These are phyloP conservation scores for Argyresthia albistria DNA, from an alignment of 2,888 invertebrate species.

Conservation along the genomic window DNA sequence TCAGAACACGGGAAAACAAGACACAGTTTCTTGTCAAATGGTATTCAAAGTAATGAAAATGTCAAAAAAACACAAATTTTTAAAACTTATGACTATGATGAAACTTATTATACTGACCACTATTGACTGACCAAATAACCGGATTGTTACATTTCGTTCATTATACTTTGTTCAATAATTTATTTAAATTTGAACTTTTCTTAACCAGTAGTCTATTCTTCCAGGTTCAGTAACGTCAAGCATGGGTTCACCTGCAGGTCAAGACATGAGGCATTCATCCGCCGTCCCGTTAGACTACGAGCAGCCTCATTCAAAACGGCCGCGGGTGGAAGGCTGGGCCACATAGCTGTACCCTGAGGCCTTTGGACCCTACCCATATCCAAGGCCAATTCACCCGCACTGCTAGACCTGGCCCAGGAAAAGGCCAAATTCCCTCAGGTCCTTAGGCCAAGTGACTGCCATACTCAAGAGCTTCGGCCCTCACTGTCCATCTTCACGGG, in stretches of 20 bases:
- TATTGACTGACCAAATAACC: too few relatives aligned
- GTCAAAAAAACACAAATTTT: too few relatives aligned
- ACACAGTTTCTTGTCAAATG: too few relatives aligned
- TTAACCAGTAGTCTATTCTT: conserved; percentile 15
- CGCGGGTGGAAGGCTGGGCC: conserved; percentile 93
- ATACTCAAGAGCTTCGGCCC: conserved; percentile 30
- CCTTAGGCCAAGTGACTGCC: background rate
- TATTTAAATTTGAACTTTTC: too few relatives aligned
- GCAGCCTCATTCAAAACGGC: conserved; percentile 82
- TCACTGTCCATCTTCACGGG: conserved; percentile 3
- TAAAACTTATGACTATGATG: too few relatives aligned
- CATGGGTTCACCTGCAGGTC: conserved; percentile 80
- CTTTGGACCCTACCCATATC: conserved; percentile 63
- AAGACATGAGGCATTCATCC: conserved; percentile 61
- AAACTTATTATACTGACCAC: too few relatives aligned
- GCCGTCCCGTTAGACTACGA: conserved; percentile 65
- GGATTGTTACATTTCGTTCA: too few relatives aligned
- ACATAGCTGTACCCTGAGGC: conserved; percentile 80
- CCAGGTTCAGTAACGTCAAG: conserved; percentile 88
- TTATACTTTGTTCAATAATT: too few relatives aligned
- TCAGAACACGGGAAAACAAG: too few relatives aligned
- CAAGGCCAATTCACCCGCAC: conserved; percentile 68
- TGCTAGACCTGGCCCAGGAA: conserved; percentile 38
- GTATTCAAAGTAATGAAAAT: too few relatives aligned
- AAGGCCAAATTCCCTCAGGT: background rate